A percentile compares a stretch with the other conserved stretches of the same genome.
These are phyloP conservation scores for Leptonema lineaticorne DNA, from an alignment of 1,140 invertebrate genomes.

Conservation along the genomic window DNA sequence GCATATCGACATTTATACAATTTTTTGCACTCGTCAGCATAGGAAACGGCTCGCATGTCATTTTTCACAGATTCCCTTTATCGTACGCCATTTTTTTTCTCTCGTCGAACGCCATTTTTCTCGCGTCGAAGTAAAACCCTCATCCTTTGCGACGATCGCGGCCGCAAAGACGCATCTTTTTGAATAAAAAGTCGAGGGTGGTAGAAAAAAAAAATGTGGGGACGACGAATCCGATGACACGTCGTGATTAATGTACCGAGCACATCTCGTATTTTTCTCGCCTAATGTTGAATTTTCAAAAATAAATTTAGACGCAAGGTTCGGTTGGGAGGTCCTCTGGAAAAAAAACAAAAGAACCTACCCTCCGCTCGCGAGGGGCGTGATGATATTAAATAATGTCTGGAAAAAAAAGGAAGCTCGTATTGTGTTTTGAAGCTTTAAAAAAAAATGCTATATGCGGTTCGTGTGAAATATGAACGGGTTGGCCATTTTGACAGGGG, in stretches of 20 bases:
- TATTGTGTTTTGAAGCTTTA: constrained; percentile 21
- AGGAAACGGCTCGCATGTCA: background rate
- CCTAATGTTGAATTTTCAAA: constrained; percentile 23
- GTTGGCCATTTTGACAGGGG: constrained; percentile 28
- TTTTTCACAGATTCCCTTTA: background rate
- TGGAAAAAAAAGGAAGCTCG: background rate
- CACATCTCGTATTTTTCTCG: background rate
- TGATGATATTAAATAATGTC: background rate
- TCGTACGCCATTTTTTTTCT: background rate
- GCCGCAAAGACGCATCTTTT: background rate
- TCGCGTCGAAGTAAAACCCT: background rate
- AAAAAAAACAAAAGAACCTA: constrained; percentile 8
- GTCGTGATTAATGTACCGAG: constrained; percentile 22
- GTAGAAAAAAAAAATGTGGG: background rate
- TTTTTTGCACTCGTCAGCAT: background rate
- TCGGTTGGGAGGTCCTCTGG: too few relatives aligned
- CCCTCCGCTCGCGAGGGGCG: background rate
- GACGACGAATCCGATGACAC: constrained; percentile 22
- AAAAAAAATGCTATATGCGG: constrained; percentile 14
- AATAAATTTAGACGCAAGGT: constrained; percentile 20
- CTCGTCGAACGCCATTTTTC: background rate
- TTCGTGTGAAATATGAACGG: constrained; percentile 30
- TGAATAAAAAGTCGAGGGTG: too few relatives aligned
- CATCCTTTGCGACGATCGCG: background rate
- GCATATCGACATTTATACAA: background rate